These are phyloP conservation scores for Eledona agricola DNA, from an alignment of 2,888 invertebrate species.

Conservation along the genomic window DNA sequence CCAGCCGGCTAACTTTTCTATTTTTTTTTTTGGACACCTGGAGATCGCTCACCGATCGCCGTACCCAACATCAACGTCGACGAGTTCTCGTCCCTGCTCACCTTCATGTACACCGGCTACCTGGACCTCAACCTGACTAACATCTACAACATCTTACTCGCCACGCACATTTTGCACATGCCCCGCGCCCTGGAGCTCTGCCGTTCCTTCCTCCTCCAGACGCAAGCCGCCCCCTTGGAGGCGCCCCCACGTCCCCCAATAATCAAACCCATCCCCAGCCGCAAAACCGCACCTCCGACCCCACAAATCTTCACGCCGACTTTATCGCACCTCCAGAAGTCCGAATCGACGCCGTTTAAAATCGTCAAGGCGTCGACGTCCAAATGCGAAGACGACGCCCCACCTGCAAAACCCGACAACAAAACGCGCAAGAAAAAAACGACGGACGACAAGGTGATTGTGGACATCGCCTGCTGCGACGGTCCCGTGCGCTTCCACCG, in stretches of 20 bases:
- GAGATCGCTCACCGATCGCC: constrained; percentile 60
- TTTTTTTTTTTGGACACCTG: no score
- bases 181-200: constrained; percentile 76
- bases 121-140: constrained; percentile 74
- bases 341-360: constrained; percentile 58
- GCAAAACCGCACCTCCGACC: constrained; percentile 54
- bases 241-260: constrained; percentile 47
- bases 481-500: constrained; percentile 88
- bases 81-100: constrained; percentile 73
- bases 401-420: constrained; percentile 36
- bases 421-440: constrained; percentile 33
- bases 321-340: constrained; percentile 51
- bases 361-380: constrained; percentile 47
- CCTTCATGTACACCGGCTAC: constrained; percentile 80
- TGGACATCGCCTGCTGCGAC: constrained; percentile 92
- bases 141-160: constrained; percentile 75
- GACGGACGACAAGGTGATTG: constrained; percentile 67
- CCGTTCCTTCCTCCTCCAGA: constrained; percentile 69
- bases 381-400: constrained; percentile 23
- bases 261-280: constrained; percentile 68
- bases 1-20: constrained; percentile 5
- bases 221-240: constrained; percentile 51
- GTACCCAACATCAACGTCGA: constrained; percentile 68
- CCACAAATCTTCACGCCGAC: constrained; percentile 46
- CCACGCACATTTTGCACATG: constrained; percentile 78